Evolutionary conservation across 2,888 invertebrate genomes (phyloP).

Genomic region (Cheilosia vulpina): DNA sequence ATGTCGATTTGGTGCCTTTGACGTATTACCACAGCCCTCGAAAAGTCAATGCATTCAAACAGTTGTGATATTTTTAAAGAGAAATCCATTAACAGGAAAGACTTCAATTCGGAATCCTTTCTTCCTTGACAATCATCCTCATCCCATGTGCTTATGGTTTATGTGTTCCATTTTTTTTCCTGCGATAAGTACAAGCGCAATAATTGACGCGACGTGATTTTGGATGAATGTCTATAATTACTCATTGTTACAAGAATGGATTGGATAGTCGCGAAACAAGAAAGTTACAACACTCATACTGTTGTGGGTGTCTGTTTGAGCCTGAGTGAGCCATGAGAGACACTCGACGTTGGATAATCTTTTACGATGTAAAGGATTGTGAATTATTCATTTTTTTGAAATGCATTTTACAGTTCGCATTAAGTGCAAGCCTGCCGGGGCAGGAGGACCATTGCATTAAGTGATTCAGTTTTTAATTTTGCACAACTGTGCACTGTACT

Average conservation of each 20-base stretch:
- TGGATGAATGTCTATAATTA: slow-evolving; percentile 8
- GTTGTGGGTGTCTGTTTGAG: not conserved
- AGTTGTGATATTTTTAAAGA: no score
- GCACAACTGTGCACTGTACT: not conserved
- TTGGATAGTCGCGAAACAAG: not conserved
- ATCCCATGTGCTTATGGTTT: not conserved
- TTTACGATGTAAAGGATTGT: slow-evolving; percentile 6
- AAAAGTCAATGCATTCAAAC: not conserved
- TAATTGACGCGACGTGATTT: not conserved
- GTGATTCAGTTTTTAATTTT: slow-evolving; percentile 33
- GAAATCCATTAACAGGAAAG: not conserved
- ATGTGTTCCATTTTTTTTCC: not conserved
- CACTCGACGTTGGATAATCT: slow-evolving; percentile 13
- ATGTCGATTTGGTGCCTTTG: no score
- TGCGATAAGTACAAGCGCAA: not conserved
- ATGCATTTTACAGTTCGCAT: not conserved
- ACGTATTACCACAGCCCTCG: no score
- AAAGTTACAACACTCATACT: not conserved
- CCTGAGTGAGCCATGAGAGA: not conserved
- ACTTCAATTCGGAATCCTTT: not conserved
- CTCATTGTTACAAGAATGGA: slow-evolving; percentile 10
- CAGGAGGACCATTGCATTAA: slow-evolving; percentile 6
- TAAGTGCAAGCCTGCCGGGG: not conserved
- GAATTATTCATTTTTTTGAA: slow-evolving; percentile 21
- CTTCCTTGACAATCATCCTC: not conserved